Evolutionary conservation across 2,797 vertebrate species (phyloP).

Genomic region (Aldrovandia affinis): DNA sequence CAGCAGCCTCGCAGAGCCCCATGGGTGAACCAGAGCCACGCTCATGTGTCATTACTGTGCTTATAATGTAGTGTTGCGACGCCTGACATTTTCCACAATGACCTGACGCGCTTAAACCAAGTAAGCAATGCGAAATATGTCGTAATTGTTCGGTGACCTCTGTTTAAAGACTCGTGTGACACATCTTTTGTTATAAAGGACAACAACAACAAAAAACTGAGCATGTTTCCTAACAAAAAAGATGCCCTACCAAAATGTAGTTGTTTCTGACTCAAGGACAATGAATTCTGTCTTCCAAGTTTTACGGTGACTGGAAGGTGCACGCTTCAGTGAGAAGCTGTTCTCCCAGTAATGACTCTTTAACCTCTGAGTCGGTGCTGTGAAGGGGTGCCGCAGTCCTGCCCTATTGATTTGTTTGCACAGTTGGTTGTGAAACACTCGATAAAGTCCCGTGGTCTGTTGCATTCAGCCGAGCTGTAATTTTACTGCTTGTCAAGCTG

Average conservation of each 20-base stretch:
- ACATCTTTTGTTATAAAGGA: not conserved
- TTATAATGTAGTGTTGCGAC: not conserved
- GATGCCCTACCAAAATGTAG: not conserved
- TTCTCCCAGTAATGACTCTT: constrained; percentile 21
- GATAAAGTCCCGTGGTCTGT: not conserved
- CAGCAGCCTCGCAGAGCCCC: too few species aligned
- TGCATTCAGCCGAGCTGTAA: not conserved
- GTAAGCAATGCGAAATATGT: not conserved
- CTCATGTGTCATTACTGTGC: too few species aligned
- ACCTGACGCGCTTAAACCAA: not conserved
- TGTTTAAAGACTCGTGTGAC: not conserved
- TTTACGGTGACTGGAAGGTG: constrained; percentile 1
- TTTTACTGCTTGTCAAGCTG: constrained; percentile 14
- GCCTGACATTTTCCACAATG: not conserved
- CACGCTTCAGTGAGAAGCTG: not conserved
- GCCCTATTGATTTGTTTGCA: constrained; percentile 36
- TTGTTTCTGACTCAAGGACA: constrained; percentile 21
- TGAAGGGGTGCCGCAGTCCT: not conserved
- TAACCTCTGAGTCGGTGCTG: constrained; percentile 24
- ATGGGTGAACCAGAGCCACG: too few species aligned
- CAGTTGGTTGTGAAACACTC: constrained; percentile 20
- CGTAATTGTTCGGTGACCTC: not conserved
- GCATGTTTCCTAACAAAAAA: not conserved
- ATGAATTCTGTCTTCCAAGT: constrained; percentile 23
- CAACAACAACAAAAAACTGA: not conserved